A percentile compares a stretch with the other conserved stretches of the same genome.
Evolutionary conservation across 2,797 vertebrate species (phyloP).

Genomic region (Diplodus puntazzo): DNA sequence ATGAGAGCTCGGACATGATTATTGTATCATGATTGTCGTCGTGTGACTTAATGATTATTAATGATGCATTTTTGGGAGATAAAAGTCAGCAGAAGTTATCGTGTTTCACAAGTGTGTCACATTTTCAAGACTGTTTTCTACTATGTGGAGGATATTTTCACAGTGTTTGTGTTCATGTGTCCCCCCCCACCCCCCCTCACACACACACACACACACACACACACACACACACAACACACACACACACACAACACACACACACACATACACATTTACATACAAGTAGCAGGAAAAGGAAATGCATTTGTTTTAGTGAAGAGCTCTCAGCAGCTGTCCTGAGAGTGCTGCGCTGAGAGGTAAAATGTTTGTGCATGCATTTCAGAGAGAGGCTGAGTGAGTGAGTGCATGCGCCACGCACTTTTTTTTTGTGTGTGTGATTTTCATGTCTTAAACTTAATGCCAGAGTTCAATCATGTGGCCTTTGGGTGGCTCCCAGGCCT

Average conservation of each 20-base stretch:
- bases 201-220: too few relatives aligned
- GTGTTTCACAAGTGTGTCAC: conserved; percentile 7
- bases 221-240: not conserved
- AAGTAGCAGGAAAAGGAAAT: conserved; percentile 45
- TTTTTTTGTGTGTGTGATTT: conserved; percentile 30
- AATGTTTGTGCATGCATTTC: conserved; percentile 35
- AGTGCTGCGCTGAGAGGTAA: conserved; percentile 18
- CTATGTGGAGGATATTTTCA: not conserved
- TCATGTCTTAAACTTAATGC: conserved; percentile 48
- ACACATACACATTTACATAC: conserved; percentile 10
- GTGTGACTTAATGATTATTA: conserved; percentile 7
- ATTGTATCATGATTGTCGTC: conserved; percentile 1
- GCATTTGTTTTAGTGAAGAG: conserved; percentile 53
- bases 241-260: too few relatives aligned
- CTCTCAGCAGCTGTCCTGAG: conserved; percentile 46
- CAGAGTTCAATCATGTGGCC: conserved; percentile 48
- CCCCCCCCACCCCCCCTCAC: not conserved
- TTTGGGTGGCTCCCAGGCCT: conserved; percentile 33
- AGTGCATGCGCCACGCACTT: conserved; percentile 3
- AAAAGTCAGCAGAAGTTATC: not conserved
- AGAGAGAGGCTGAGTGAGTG: conserved; percentile 17
- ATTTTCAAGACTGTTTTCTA: conserved; percentile 1
- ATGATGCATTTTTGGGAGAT: not conserved
- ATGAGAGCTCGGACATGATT: conserved; percentile 6
- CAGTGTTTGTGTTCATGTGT: not conserved